These are phyloP conservation scores for Chascanopsetta lugubris DNA, from an alignment of 2,113 vertebrate genomes.

Conservation along the genomic window DNA sequence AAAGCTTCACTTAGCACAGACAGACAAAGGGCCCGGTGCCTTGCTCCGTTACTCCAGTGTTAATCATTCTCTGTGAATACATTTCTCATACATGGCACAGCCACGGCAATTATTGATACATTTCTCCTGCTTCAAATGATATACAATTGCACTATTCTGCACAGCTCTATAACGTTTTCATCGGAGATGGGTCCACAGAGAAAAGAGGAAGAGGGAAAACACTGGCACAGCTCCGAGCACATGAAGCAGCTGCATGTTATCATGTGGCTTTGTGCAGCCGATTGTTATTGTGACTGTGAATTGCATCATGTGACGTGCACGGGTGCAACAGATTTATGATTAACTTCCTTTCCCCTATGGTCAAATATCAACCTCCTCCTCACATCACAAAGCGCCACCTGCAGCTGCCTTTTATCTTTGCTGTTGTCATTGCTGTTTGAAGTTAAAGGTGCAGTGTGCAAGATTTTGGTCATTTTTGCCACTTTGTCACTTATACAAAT, in stretches of 20 bases:
- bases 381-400: neutral
- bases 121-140: neutral
- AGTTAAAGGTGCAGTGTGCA: too few species aligned
- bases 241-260: conserved; percentile 11
- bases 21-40: neutral
- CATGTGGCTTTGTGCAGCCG: conserved; percentile 12
- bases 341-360: conserved; percentile 56
- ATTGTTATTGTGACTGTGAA: conserved; percentile 18
- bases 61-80: conserved; percentile 34
- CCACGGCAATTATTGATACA: conserved; percentile 18
- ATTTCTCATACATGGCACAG: conserved; percentile 15
- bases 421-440: neutral
- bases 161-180: conserved; percentile 5
- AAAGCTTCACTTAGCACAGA: neutral
- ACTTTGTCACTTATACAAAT: too few species aligned
- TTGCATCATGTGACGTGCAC: conserved; percentile 43
- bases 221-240: conserved; percentile 8
- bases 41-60: conserved; percentile 24
- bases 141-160: neutral
- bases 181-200: neutral
- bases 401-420: neutral
- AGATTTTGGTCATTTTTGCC: too few species aligned
- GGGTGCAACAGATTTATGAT: conserved; percentile 62
- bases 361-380: conserved; percentile 51
- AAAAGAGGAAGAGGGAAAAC: conserved; percentile 10